phyloP scores from a whole-genome alignment of 2,797 vertebrate genomes.

The Sebastes umbrosus region DNA sequence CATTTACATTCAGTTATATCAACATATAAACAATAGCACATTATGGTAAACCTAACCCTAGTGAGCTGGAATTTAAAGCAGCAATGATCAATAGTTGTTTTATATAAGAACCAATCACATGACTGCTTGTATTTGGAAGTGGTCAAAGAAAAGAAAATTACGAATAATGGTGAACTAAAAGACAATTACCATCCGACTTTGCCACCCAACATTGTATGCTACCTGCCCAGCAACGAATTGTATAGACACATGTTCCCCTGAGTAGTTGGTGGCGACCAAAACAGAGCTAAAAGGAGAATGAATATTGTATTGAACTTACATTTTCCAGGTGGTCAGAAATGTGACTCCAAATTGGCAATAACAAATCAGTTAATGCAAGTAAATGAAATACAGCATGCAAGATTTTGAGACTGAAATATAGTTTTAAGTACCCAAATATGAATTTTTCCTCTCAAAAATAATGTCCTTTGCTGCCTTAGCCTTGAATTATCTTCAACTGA shows the following conservation, averaged over 20 bases:
- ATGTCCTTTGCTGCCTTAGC: not conserved
- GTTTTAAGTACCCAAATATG: not conserved
- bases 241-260: not conserved
- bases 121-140: not conserved
- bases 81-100: not conserved
- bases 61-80: not conserved
- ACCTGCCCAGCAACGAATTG: not conserved
- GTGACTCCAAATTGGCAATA: not conserved
- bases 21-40: not conserved
- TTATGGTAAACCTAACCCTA: not conserved
- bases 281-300: too few relatives aligned
- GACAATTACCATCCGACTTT: not conserved
- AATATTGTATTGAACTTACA: not conserved
- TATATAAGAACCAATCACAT: not conserved
- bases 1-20: not conserved
- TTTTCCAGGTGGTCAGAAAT: not conserved
- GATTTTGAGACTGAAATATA: not conserved
- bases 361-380: not conserved
- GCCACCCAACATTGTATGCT: not conserved
- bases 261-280: too few relatives aligned
- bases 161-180: not conserved
- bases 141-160: not conserved
- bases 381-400: not conserved
- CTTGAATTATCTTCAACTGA: not conserved
- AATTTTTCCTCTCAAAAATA: not conserved